These are phyloP conservation scores for Hozukius guyotensis DNA, from an alignment of 2,797 vertebrate genomes.

Conservation along the genomic window DNA sequence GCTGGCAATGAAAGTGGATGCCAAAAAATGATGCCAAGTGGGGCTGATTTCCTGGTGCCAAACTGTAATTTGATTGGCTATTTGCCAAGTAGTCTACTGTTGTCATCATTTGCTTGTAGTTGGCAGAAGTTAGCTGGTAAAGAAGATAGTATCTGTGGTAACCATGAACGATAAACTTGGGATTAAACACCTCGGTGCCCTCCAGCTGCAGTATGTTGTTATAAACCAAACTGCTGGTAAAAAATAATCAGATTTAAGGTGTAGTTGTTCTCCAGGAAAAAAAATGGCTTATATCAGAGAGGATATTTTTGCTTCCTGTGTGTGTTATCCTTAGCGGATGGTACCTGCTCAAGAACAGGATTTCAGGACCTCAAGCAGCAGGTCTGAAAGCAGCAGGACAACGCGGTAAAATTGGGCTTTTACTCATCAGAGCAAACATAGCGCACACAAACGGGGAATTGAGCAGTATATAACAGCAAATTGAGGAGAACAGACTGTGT, in stretches of 20 bases:
- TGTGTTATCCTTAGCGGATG: background rate
- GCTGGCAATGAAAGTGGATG: background rate
- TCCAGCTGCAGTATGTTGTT: background rate
- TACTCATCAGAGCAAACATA: background rate
- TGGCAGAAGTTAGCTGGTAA: background rate
- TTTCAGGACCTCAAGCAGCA: too few relatives aligned
- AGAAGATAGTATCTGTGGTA: background rate
- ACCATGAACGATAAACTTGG: background rate
- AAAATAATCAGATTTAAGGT: background rate
- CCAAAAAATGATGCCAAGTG: background rate
- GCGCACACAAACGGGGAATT: too few relatives aligned
- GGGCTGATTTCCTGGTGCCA: background rate
- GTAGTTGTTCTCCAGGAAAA: too few relatives aligned
- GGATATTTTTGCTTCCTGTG: background rate
- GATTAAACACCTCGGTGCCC: background rate
- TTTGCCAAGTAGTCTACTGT: background rate
- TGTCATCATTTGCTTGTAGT: background rate
- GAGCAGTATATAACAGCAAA: too few relatives aligned
- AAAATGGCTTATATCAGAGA: too few relatives aligned
- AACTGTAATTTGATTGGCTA: background rate
- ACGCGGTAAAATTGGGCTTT: background rate
- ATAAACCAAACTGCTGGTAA: background rate
- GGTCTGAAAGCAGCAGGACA: background rate
- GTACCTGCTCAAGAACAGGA: too few relatives aligned
- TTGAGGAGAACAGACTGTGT: too few relatives aligned